Conservation (phyloP, 2,888 invertebrate genomes). For the Craniophora ligustri region DNA sequence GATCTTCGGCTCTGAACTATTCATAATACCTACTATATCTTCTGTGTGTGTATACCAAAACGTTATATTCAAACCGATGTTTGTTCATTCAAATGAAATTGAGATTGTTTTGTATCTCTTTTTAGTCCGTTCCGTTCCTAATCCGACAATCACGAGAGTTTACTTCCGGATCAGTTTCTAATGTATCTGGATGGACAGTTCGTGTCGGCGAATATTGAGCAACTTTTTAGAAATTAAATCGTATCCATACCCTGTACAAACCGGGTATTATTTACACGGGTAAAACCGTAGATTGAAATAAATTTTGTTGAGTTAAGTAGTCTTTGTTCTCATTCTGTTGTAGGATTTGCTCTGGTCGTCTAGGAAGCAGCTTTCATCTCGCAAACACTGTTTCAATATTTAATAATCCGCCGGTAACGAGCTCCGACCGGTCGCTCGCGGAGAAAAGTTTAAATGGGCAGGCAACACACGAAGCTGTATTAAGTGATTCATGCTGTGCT, state of each 20-base stretch:
- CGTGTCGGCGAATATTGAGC: slow-evolving; percentile 81
- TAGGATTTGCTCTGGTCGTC: slow-evolving; percentile 73
- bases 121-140: slow-evolving; percentile 66
- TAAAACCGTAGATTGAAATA: slow-evolving; percentile 63
- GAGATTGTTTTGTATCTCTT: slow-evolving; percentile 60
- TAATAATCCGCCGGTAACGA: slow-evolving; percentile 87
- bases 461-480: slow-evolving; percentile 53
- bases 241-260: slow-evolving; percentile 27
- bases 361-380: slow-evolving; percentile 82
- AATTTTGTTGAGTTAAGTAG: slow-evolving; percentile 74
- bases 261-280: slow-evolving; percentile 35
- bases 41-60: slow-evolving; percentile 18
- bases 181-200: slow-evolving; percentile 74
- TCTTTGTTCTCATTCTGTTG: slow-evolving; percentile 71
- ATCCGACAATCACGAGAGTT: slow-evolving; percentile 76
- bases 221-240: slow-evolving; percentile 50
- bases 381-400: slow-evolving; percentile 85
- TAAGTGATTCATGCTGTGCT: slow-evolving; percentile 27
- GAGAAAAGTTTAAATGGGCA: slow-evolving; percentile 87
- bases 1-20: neutral
- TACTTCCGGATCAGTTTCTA: slow-evolving; percentile 78
- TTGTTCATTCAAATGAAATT: slow-evolving; percentile 57
- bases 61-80: slow-evolving; percentile 24
- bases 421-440: slow-evolving; percentile 66
- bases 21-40: slow-evolving; percentile 13